Percentiles rank a stretch among this genome's conserved stretches.
These are phyloP conservation scores for Chymomyza procnemis DNA, from an alignment of 2,888 invertebrate genomes.

Conservation along the genomic window DNA sequence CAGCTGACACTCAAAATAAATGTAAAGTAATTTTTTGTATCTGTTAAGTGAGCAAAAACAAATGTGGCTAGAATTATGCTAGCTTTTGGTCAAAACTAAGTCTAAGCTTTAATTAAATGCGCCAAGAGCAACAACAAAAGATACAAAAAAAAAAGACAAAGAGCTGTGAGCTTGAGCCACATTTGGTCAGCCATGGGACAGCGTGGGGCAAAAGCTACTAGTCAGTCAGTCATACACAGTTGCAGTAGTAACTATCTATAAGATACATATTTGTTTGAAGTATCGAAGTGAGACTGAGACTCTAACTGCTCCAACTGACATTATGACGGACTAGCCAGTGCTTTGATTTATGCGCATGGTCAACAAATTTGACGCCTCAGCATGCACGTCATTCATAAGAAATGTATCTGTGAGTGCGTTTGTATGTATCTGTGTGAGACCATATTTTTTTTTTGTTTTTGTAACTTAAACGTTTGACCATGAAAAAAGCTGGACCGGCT, in stretches of 20 bases:
- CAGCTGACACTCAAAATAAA: constrained; percentile 41
- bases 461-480: constrained; percentile 53
- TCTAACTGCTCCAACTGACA: constrained; percentile 2
- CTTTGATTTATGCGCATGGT: constrained; percentile 66
- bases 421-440: not conserved
- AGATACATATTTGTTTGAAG: not conserved
- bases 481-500: constrained; percentile 45
- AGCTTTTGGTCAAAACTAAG: constrained; percentile 22
- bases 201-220: constrained; percentile 48
- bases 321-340: constrained; percentile 13
- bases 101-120: constrained; percentile 59
- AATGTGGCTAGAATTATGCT: not conserved
- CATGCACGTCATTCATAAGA: constrained; percentile 67
- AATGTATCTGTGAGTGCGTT: constrained; percentile 42
- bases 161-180: not conserved
- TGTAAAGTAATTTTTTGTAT: constrained; percentile 41
- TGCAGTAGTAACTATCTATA: not conserved
- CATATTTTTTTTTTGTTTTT: not conserved
- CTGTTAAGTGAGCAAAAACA: not conserved
- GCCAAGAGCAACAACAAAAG: constrained; percentile 10
- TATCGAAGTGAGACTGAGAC: constrained; percentile 1
- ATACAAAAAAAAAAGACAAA: not conserved
- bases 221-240: constrained; percentile 1
- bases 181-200: constrained; percentile 5
- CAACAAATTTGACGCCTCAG: constrained; percentile 70